A percentile compares a stretch with the other conserved stretches of the same genome.
These are phyloP conservation scores for Hippopotamyrus pictus DNA, from an alignment of 2,797 vertebrate species.

Conservation along the genomic window DNA sequence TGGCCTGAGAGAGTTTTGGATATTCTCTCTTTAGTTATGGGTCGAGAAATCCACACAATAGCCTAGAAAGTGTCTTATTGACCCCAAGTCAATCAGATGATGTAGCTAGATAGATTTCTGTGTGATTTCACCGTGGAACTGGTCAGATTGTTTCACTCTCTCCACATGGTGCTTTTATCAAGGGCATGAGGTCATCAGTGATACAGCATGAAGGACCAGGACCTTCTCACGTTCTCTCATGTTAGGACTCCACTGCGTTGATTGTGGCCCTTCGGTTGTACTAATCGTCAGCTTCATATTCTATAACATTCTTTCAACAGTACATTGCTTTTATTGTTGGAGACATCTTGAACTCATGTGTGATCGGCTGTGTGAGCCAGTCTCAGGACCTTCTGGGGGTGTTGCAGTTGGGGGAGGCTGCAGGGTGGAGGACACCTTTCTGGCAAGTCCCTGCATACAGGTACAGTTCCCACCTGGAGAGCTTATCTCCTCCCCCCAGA, in stretches of 20 bases:
- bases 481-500: neutral
- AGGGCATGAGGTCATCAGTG: neutral
- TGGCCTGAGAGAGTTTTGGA: neutral
- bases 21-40: neutral
- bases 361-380: neutral
- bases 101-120: neutral
- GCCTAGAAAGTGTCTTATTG: neutral
- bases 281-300: neutral
- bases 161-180: neutral
- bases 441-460: neutral
- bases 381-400: neutral
- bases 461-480: neutral
- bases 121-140: neutral
- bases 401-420: neutral
- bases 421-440: neutral
- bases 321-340: neutral
- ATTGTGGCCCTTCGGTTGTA: neutral
- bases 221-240: neutral
- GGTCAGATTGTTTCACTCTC: neutral
- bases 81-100: neutral
- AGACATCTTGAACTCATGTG: neutral
- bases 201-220: neutral
- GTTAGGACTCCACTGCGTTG: neutral
- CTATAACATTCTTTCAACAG: neutral
- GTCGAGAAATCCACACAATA: neutral